Evolutionary conservation across 2,113 vertebrate species (phyloP), one percentile per base, ranked within the genome.

Genomic region (Chaetodon auriga): DNA sequence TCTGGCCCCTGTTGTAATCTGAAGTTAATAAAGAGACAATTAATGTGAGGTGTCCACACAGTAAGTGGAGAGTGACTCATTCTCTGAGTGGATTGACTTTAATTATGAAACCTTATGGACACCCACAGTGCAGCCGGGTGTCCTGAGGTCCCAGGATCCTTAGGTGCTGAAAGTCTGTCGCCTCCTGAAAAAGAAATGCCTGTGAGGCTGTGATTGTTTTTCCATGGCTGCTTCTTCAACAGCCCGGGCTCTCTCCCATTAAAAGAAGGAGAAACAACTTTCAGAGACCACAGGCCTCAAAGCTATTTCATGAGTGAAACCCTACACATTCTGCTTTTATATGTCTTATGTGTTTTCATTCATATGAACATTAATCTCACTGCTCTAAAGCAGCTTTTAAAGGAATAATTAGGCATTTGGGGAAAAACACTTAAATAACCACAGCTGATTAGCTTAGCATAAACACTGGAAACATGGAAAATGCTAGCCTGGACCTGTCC

Each of bases 1-100:
- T 69, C 58, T 70, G 70, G n/a, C 68, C 78, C 23, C 13, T 60
- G 14, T 35, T 80, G 78, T 85, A 71, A 78, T 84, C 64, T 76
- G 43, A 80, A 87, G 72, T 83, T 86, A 75, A 90, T 88, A 86
- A 82, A 86, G 64, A 83, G 66, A 55, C 78, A 61, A 75, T 85
- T 77, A 85, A 85, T 79, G 43, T 61, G 63, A 84, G 49, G 64
- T 58, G 71, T 81, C 77, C 64, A 73, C 35, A 72, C 74, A 35
- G 81, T 76, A 74, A 83, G n/a, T 65, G 43, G 58, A 80, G 81
- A 53, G 68, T 78, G 89, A 89, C 53, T 88, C 82, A 87, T 78
- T 73, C 68, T 68, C 63, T 69, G 49, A 63, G 68, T 68, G 60
- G 46, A 78, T 79, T 36, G 30, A 61, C 69, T 74, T 84, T 86